Base-by-base conservation (phyloP, 1,140 invertebrate species). In the Meloidogyne exigua region DNA sequence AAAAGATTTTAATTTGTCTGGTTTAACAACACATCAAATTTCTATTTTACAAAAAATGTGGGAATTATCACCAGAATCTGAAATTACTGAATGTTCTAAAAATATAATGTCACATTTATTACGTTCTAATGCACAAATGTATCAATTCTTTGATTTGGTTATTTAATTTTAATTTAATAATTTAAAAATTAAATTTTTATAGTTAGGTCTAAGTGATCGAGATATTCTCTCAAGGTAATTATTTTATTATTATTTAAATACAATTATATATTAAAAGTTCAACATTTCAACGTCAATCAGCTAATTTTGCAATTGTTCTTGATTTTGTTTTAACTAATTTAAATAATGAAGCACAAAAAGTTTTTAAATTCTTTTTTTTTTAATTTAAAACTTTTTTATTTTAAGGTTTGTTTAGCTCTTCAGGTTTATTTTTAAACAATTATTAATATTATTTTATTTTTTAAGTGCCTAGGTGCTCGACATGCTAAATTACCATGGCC, bases 281-380 rank as follows among this genome's bases (percentile, higher is more conserved):
- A n/a, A 73, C 66, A 36, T 81, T 82, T 62, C 21, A 25, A 10
- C 77, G 79, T 21, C 74, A 75, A 67, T 81, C 82, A 13, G 77
- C 79, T 10, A 82, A 82, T 63, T 82, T 82, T 57, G 82, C 74
- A 11, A 80, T 75, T 23, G 83, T 84, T 32, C 81, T 82, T 26
- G 81, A 82, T 68, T 82, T 83, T 57, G 81, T 82, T 13, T 79
- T 82, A 21, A 83, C 79, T 7, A 82, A 82, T 72, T 62, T 82
- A 13, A 68, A 62, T 44, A 80, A 82, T 25, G 81, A 82, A 67
- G 32, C 85, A 25, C 69, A 82, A 75, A 84, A 74, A 68, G 79
- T 82, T 13, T 73, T 25, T 32, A 21, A 5, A 15, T 11, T 73
- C 15, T 72, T 23, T 15, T 36, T 39, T 11, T 57, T 57, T n/a